A percentile compares a stretch with the other conserved stretches of the same genome.
phyloP scores from a whole-genome alignment of 2,797 vertebrate species.

The Hapalemur alaotrensis region DNA sequence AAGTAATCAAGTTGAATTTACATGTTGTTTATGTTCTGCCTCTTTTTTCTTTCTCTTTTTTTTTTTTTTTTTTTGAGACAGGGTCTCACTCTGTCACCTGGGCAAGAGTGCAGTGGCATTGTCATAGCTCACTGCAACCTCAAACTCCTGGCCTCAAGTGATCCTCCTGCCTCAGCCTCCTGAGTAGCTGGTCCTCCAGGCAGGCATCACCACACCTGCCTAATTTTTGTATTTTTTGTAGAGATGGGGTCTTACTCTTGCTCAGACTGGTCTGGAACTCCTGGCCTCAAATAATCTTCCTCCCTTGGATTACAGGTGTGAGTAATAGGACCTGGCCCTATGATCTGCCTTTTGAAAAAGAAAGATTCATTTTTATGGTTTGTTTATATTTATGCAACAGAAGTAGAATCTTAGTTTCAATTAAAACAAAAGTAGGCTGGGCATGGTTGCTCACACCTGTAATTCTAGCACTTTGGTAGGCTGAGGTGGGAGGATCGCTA shows the following conservation, averaged over 20 bases:
- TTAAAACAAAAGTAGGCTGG: slow-evolving; percentile 9
- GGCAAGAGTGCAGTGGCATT: too few species aligned
- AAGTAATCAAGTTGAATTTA: not conserved
- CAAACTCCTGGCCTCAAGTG: not conserved
- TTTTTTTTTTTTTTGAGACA: too few species aligned
- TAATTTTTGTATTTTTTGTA: not conserved
- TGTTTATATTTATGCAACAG: slow-evolving; percentile 1
- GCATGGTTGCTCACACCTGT: not conserved
- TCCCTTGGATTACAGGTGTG: not conserved
- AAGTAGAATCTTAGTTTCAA: not conserved
- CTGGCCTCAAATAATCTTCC: not conserved
- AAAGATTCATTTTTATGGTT: not conserved
- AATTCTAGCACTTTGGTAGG: not conserved
- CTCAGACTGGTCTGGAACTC: not conserved
- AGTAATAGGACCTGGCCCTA: not conserved
- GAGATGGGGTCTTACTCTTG: not conserved
- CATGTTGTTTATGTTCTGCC: not conserved
- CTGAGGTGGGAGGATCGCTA: not conserved
- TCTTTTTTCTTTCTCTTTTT: too few species aligned
- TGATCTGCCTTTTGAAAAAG: slow-evolving; percentile 12
- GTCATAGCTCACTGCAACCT: not conserved
- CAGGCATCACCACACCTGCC: too few species aligned
- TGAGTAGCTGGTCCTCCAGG: not conserved
- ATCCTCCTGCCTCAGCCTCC: not conserved
- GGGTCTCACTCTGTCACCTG: too few species aligned